A percentile compares a stretch with the other conserved stretches of the same genome.
phyloP scores from a whole-genome alignment of 2,113 vertebrate genomes.

The Taxidea taxus region DNA sequence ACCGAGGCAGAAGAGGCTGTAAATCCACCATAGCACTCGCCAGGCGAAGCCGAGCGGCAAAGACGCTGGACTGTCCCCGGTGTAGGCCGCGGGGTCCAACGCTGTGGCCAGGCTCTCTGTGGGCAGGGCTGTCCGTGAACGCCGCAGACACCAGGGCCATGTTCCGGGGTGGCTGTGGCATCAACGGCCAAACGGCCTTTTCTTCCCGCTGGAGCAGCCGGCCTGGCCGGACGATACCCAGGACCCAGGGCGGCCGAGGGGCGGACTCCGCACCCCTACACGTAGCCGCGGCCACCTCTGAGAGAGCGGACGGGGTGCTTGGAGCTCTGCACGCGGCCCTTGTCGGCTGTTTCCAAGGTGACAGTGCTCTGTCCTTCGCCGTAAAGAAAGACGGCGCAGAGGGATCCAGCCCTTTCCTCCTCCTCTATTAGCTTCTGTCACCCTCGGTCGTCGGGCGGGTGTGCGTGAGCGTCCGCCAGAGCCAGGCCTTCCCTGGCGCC shows the following conservation, averaged over 20 bases:
- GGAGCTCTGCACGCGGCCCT: conserved; percentile 8
- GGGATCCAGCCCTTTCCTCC: background rate
- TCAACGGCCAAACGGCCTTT: conserved; percentile 25
- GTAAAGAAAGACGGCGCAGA: conserved; percentile 56
- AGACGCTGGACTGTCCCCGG: background rate
- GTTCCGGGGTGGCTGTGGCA: background rate
- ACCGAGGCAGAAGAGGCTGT: too few relatives aligned
- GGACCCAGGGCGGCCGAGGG: background rate
- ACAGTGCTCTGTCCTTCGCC: conserved; percentile 46
- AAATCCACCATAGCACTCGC: background rate
- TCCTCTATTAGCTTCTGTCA: background rate
- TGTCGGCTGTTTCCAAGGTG: conserved; percentile 69
- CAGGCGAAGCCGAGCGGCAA: background rate
- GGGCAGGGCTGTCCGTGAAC: background rate
- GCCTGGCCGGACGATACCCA: background rate
- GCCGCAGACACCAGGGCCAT: background rate
- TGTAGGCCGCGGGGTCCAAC: background rate
- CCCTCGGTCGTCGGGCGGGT: background rate
- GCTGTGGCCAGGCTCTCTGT: background rate
- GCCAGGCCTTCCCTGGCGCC: background rate
- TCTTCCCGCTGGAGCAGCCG: background rate
- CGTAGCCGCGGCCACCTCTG: conserved; percentile 37
- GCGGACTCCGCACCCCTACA: conserved; percentile 14
- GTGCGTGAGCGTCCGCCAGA: background rate
- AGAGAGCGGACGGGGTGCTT: background rate